Percentiles rank a stretch among this genome's conserved stretches.
Evolutionary conservation across 1,140 invertebrate genomes (phyloP).

Genomic region (Grapholita molesta): DNA sequence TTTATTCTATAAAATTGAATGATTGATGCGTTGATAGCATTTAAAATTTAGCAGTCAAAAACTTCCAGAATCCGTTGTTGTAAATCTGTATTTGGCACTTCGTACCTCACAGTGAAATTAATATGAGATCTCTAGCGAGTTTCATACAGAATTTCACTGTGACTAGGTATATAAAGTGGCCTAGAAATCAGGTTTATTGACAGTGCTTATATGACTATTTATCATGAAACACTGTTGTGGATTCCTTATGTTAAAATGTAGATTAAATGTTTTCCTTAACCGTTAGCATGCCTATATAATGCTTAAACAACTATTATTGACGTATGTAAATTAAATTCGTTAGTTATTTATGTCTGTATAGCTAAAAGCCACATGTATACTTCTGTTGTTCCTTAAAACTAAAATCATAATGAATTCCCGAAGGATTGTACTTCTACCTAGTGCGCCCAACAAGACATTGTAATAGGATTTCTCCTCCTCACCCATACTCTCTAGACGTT

Average conservation of each 20-base stretch:
- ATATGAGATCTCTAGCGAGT: no score
- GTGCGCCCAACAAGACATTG: background rate
- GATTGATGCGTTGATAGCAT: background rate
- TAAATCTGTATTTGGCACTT: background rate
- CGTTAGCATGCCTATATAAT: background rate
- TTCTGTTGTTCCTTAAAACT: background rate
- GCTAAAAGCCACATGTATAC: background rate
- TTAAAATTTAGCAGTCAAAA: no score
- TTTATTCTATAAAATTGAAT: background rate
- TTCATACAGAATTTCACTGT: no score
- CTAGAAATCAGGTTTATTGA: no score
- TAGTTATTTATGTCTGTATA: background rate
- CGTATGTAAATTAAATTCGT: background rate
- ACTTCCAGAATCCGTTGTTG: background rate
- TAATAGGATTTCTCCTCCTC: background rate
- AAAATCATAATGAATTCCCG: background rate
- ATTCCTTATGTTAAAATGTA: background rate
- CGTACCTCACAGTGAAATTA: no score
- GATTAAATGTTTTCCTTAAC: constrained; percentile 4
- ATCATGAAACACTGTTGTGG: background rate
- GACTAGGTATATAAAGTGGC: no score
- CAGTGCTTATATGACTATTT: background rate
- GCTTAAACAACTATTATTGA: constrained; percentile 6
- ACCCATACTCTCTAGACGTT: background rate
- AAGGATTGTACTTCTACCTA: background rate